phyloP scores from a whole-genome alignment of 2,888 invertebrate species.

The Catocala fraxini region DNA sequence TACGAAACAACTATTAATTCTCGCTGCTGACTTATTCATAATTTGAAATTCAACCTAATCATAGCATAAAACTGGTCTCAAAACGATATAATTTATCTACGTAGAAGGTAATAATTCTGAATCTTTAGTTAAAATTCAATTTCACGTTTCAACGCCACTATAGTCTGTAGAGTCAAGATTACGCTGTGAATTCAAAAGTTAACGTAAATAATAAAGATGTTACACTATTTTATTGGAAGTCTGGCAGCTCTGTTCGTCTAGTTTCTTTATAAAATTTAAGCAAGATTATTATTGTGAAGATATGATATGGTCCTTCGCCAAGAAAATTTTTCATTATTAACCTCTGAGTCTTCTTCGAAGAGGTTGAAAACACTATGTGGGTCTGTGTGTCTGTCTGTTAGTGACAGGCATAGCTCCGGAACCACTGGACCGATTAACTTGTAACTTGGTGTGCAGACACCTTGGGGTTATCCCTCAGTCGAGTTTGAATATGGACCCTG shows the following conservation, averaged over 20 bases:
- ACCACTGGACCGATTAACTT: no score
- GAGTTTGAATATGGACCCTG: no score
- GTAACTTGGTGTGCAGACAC: no score
- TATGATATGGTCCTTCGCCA: no score
- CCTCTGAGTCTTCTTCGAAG: no score
- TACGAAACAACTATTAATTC: neutral
- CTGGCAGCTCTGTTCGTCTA: neutral
- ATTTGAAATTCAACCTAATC: slow-evolving; percentile 9
- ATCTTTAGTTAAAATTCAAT: slow-evolving; percentile 38
- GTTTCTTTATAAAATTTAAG: neutral
- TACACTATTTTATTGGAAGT: neutral
- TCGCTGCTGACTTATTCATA: neutral
- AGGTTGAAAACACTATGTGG: no score
- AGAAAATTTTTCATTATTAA: no score
- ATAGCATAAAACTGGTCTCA: slow-evolving; percentile 5
- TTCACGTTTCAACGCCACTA: slow-evolving; percentile 26
- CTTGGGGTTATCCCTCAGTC: no score
- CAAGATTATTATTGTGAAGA: neutral
- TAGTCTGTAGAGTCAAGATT: slow-evolving; percentile 25
- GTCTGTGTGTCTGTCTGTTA: no score
- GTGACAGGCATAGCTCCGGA: no score
- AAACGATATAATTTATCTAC: slow-evolving; percentile 15
- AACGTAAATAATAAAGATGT: slow-evolving; percentile 18
- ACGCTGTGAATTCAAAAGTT: slow-evolving; percentile 25
- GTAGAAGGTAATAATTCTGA: slow-evolving; percentile 16